Evolutionary conservation across 2,888 invertebrate species (phyloP).

Genomic region (Lepidocyrtinus sp.): DNA sequence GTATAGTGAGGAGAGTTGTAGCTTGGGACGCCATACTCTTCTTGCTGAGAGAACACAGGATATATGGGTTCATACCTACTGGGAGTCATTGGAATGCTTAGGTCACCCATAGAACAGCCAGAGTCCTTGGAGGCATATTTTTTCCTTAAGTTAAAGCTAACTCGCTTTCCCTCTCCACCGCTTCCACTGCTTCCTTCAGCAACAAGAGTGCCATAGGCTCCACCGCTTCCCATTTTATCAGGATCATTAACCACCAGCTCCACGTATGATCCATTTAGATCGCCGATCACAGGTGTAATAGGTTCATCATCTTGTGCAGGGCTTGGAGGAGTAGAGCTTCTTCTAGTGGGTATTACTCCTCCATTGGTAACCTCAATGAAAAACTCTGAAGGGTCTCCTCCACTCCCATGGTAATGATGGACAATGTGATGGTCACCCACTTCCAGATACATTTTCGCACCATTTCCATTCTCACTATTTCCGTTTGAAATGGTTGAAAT

Average conservation of each 20-base stretch:
- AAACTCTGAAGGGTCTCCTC: slow-evolving; percentile 27
- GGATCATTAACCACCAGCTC: slow-evolving; percentile 39
- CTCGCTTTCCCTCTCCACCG: slow-evolving; percentile 61
- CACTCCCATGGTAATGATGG: slow-evolving; percentile 21
- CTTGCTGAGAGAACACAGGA: slow-evolving; percentile 68
- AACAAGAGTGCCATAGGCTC: not conserved
- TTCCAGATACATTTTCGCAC: slow-evolving; percentile 46
- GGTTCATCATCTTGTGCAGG: slow-evolving; percentile 41
- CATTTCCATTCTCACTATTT: slow-evolving; percentile 39
- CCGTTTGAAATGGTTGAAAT: slow-evolving; percentile 33
- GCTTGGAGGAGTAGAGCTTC: slow-evolving; percentile 33
- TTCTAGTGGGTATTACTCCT: slow-evolving; percentile 42
- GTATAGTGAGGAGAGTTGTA: slow-evolving; percentile 67
- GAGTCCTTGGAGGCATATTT: slow-evolving; percentile 63
- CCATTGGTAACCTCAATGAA: slow-evolving; percentile 43
- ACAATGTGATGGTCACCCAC: slow-evolving; percentile 37
- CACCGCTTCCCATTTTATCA: not conserved
- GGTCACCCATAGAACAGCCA: slow-evolving; percentile 64
- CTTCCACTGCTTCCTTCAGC: slow-evolving; percentile 17
- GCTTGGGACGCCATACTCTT: slow-evolving; percentile 69
- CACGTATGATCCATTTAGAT: slow-evolving; percentile 43
- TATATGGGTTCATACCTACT: slow-evolving; percentile 67
- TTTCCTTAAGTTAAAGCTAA: slow-evolving; percentile 66
- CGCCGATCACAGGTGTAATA: slow-evolving; percentile 44
- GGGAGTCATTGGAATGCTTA: slow-evolving; percentile 60